Base-by-base conservation (phyloP, 2,888 invertebrate species). In the Drosophila fungiperda region DNA sequence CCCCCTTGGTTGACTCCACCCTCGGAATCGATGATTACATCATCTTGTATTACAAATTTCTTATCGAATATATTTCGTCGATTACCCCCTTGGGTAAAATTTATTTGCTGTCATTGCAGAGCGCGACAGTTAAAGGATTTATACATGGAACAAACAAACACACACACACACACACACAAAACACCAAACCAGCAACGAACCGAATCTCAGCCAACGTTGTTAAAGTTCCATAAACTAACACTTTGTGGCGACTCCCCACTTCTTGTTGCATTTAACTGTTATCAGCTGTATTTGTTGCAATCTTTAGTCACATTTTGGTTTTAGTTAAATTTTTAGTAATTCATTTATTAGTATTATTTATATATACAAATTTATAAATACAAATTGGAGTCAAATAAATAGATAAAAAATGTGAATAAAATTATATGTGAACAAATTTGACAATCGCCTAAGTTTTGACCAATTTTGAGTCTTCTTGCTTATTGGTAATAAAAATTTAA, bases 31-130 rank as follows among this genome's bases (percentile, higher is more conserved):
- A 89, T 81, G 82, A 87, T 82, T 82, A 80, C 81, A 85, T 84
- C 83, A 89, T 84, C 87, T 86, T 86, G 80, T 80, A 80, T 82
- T 85, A 87, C 91, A 83, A 89, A 91, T 88, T 90, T 90, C 84
- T 79, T 82, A 91, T 91, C 92, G 92, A 92, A 90, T 90, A 88
- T 91, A 89, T 90, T 88, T 84, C 82, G 88, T 90, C 92, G 92
- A 92, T 92, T 92, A 92, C 92, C 89, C 92, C 92, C 92, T 87
- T 89, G 92, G 92, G 92, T 92, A 83, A 90, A 92, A 93, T 92
- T 91, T 92, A 92, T 92, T 91, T 92, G 87, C 91, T 90, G 88
- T 90, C 90, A 86, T 81, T 91, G 90, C 73, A 73, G 64, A 68
- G 73, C 80, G 84, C 90, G 91, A 91, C 91, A 90, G 88, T 89